These are phyloP conservation scores for Megaustenia siamemsis DNA, from an alignment of 2,888 invertebrate species.

Conservation along the genomic window DNA sequence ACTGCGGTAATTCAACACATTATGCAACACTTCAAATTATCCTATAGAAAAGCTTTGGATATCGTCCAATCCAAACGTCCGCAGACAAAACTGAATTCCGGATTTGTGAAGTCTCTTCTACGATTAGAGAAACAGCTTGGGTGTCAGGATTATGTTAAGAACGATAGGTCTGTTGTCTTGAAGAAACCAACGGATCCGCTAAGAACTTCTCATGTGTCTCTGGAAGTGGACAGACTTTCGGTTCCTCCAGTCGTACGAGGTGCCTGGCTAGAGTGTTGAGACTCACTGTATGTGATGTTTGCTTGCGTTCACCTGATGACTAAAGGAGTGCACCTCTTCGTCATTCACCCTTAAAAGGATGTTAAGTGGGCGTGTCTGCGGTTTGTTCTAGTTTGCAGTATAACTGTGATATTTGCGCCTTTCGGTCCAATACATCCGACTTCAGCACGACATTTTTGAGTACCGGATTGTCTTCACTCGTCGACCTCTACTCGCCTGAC, in stretches of 20 bases:
- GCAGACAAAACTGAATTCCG: slow-evolving; percentile 66
- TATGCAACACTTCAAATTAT: slow-evolving; percentile 68
- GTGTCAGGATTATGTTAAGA: neutral
- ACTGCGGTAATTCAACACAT: slow-evolving; percentile 75
- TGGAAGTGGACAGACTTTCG: slow-evolving; percentile 9
- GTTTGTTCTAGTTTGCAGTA: no score
- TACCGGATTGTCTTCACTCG: no score
- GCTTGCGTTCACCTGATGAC: no score
- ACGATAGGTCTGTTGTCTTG: neutral
- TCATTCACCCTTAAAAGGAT: no score
- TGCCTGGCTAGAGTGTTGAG: slow-evolving; percentile 57
- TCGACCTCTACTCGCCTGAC: no score
- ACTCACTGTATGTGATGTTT: no score
- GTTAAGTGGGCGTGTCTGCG: no score
- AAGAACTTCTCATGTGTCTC: neutral
- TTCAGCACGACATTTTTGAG: no score
- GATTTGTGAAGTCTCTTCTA: slow-evolving; percentile 66
- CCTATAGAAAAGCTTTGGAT: slow-evolving; percentile 69
- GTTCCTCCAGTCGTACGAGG: slow-evolving; percentile 48
- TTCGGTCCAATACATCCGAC: no score
- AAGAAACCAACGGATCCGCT: neutral
- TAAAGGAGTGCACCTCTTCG: no score
- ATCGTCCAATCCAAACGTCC: slow-evolving; percentile 70
- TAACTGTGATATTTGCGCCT: no score
- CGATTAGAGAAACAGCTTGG: slow-evolving; percentile 63